Evolutionary conservation across 2,113 vertebrate genomes (phyloP).

Genomic region (Aspidoscelis tigris): DNA sequence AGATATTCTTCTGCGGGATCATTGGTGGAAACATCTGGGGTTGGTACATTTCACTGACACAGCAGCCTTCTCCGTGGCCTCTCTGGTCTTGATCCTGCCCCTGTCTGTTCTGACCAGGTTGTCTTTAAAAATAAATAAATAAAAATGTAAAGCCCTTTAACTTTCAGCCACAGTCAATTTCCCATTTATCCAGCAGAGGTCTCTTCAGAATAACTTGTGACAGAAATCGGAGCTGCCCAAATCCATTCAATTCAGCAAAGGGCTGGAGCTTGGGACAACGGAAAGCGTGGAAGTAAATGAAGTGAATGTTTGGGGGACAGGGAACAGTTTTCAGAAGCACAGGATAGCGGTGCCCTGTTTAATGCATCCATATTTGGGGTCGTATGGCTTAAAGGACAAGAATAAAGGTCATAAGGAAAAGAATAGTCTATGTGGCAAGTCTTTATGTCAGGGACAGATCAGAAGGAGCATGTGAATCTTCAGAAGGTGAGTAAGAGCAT

Average conservation of each 20-base stretch:
- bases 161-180: constrained; percentile 39
- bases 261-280: background rate
- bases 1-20: too few species aligned
- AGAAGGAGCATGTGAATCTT: background rate
- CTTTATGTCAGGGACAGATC: too few species aligned
- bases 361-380: too few species aligned
- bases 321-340: background rate
- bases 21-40: too few species aligned
- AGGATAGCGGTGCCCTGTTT: too few species aligned
- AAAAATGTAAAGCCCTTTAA: background rate
- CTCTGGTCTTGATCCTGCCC: too few species aligned
- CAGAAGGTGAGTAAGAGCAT: background rate
- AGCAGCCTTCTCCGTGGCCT: too few species aligned
- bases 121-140: too few species aligned
- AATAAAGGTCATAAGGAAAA: background rate
- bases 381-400: background rate
- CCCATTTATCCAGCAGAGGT: constrained; percentile 5
- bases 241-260: background rate
- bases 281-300: constrained; percentile 2
- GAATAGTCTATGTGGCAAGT: background rate
- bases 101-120: too few species aligned
- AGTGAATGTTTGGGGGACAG: background rate
- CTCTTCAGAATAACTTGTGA: constrained; percentile 16
- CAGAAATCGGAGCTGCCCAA: too few species aligned
- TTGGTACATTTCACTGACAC: too few species aligned